Base-by-base conservation (phyloP, 1,140 invertebrate genomes). In the Danaus melanippus region DNA sequence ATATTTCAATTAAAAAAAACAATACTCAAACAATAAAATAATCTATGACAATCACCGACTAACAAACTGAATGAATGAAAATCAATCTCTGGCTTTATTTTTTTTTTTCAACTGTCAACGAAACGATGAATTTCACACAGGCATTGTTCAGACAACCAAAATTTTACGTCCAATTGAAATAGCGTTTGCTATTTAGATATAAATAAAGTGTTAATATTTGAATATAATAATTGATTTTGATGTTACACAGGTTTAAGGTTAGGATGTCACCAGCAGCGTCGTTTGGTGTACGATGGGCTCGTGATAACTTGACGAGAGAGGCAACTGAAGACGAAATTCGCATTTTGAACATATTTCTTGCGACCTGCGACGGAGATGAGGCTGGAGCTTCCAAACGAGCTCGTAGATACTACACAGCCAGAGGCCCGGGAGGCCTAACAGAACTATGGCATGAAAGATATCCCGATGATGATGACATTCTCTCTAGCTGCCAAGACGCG, bases 251-350 rank as follows among this genome's bases (percentile, higher is more conserved):
- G 21, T 69, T 12, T 67, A 79, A 76, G 42, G 50, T n/a, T 44
- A 85, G 73, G 69, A 85, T 85, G 82, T 73, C 74, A 52, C 72
- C 74, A 56, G 80, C 82, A 86, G 82, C 82, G 70, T 86, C 82
- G 82, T 86, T 86, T 62, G 70, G 76, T 9, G 66, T 75, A 72
- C 82, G 82, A 84, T 86, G 82, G 82, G 82, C 79, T 56, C 63
- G 65, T 42, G 80, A 79, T 57, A 84, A 86, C 70, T 73, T 86
- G 53, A 73, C 70, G n/a, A 60, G 79, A 21, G 63, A 64, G 6
- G 53, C 72, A 0, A 57, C 79, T 4, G 40, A 60, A 0, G 79
- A 81, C 1, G 80, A 85, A 58, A 59, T 81, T 8, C 56, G 46
- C 2, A 60, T 73, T 12, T 67, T 86, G 0, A 62, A 75, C 42